Evolutionary conservation across 1,140 invertebrate species (phyloP).

Genomic region (Drosophila sp.): DNA sequence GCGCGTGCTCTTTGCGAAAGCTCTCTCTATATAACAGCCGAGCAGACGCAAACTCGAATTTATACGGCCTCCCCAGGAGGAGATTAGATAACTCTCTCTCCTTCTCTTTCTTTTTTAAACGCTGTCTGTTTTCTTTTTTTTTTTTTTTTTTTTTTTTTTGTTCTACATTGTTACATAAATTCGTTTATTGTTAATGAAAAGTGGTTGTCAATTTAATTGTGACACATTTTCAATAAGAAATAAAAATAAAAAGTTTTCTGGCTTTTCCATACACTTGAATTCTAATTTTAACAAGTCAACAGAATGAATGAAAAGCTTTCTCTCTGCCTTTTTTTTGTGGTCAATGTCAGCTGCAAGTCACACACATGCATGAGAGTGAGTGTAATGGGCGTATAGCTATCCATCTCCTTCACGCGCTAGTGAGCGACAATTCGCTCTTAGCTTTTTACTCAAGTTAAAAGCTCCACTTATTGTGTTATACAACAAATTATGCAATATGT

Average conservation of each 20-base stretch:
- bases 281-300: slow-evolving; percentile 62
- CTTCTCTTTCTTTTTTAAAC: slow-evolving; percentile 18
- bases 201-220: slow-evolving; percentile 64
- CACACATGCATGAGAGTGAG: not conserved
- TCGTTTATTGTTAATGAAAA: slow-evolving; percentile 47
- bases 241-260: slow-evolving; percentile 14
- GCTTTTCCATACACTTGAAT: slow-evolving; percentile 55
- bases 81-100: slow-evolving; percentile 54
- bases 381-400: slow-evolving; percentile 19
- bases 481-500: slow-evolving; percentile 46
- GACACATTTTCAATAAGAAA: slow-evolving; percentile 20
- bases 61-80: slow-evolving; percentile 12
- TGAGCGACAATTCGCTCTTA: slow-evolving; percentile 8
- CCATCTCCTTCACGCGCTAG: slow-evolving; percentile 10
- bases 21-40: slow-evolving; percentile 15
- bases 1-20: slow-evolving; percentile 61
- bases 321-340: slow-evolving; percentile 20
- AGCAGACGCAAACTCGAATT: slow-evolving; percentile 1
- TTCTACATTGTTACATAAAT: slow-evolving; percentile 68
- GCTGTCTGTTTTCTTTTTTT: slow-evolving; percentile 32
- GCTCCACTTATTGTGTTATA: slow-evolving; percentile 38
- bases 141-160: slow-evolving; percentile 29
- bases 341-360: slow-evolving; percentile 49
- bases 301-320: slow-evolving; percentile 48
- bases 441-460: slow-evolving; percentile 13